A percentile compares a stretch with the other conserved stretches of the same genome.
These are phyloP conservation scores for Callorhinus ursinus DNA, from an alignment of 2,113 vertebrate genomes.

Conservation along the genomic window DNA sequence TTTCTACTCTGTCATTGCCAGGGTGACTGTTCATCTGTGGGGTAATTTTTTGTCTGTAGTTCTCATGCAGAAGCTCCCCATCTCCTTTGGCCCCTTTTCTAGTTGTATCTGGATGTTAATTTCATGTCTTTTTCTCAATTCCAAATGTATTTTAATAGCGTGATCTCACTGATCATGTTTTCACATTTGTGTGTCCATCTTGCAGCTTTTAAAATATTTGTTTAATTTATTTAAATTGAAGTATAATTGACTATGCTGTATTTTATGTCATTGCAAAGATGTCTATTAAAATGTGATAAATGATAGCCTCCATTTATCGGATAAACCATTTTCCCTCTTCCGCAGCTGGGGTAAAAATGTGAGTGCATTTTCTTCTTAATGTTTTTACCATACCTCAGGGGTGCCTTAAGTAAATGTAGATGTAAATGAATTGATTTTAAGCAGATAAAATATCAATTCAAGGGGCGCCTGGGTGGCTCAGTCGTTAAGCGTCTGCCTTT, in stretches of 20 bases:
- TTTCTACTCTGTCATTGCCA: conserved; percentile 11
- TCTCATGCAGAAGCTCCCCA: not conserved
- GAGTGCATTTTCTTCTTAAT: conserved; percentile 8
- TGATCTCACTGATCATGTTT: not conserved
- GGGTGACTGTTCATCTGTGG: not conserved
- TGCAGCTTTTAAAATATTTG: not conserved
- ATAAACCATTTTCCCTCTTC: not conserved
- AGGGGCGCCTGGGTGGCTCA: too few relatives aligned
- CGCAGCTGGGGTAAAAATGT: not conserved
- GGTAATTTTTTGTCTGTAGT: not conserved
- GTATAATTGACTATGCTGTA: not conserved
- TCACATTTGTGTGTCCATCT: not conserved
- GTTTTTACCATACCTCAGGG: not conserved
- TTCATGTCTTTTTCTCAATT: conserved; percentile 17
- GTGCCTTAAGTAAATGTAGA: too few relatives aligned
- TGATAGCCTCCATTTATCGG: not conserved
- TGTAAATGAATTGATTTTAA: too few relatives aligned
- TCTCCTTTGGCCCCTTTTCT: not conserved
- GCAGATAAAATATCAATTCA: too few relatives aligned
- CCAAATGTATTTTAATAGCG: not conserved
- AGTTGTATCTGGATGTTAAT: not conserved
- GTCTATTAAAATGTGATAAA: not conserved
- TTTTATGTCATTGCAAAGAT: not conserved
- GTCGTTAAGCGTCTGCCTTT: too few relatives aligned
- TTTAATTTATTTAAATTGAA: not conserved